Conservation (phyloP, 2,888 invertebrate genomes). For the Drosophila merina region DNA sequence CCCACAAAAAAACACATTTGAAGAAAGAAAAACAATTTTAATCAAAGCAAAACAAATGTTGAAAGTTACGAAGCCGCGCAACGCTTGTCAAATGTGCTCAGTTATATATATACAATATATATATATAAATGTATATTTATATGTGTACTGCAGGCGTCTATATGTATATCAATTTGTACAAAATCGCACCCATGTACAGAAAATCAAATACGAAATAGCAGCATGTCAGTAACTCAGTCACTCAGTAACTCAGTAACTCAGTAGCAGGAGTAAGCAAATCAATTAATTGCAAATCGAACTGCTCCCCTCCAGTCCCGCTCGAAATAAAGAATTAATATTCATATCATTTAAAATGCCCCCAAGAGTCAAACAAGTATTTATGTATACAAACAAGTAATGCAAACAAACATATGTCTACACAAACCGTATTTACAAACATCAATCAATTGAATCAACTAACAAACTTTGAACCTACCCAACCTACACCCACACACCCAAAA, state of each 20-base stretch:
- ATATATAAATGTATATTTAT: conserved; percentile 19
- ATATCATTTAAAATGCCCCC: conserved; percentile 64
- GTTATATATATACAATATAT: conserved; percentile 40
- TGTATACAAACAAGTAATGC: conserved; percentile 46
- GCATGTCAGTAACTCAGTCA: conserved; percentile 32
- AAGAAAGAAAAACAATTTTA: conserved; percentile 40
- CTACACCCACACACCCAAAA: conserved; percentile 3
- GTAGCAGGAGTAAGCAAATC: conserved; percentile 19
- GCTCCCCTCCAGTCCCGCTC: conserved; percentile 17
- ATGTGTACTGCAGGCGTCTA: conserved; percentile 23
- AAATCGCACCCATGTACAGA: conserved; percentile 59
- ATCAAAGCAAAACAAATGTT: conserved; percentile 40
- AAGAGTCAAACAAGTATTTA: conserved; percentile 60
- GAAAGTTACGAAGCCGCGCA: conserved; percentile 43
- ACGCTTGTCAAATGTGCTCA: conserved; percentile 49
- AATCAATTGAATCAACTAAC: conserved; percentile 58
- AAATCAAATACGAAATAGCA: conserved; percentile 37
- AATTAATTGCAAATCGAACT: conserved; percentile 26
- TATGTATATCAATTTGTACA: conserved; percentile 66
- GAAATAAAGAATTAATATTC: conserved; percentile 50
- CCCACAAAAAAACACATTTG: conserved; percentile 30
- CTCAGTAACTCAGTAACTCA: conserved; percentile 10
- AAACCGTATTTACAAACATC: conserved; percentile 54
- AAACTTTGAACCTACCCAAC: conserved; percentile 30
- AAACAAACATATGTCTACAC: conserved; percentile 50